These are phyloP conservation scores for Phalangium opilio DNA, from an alignment of 2,888 invertebrate species.

Conservation along the genomic window DNA sequence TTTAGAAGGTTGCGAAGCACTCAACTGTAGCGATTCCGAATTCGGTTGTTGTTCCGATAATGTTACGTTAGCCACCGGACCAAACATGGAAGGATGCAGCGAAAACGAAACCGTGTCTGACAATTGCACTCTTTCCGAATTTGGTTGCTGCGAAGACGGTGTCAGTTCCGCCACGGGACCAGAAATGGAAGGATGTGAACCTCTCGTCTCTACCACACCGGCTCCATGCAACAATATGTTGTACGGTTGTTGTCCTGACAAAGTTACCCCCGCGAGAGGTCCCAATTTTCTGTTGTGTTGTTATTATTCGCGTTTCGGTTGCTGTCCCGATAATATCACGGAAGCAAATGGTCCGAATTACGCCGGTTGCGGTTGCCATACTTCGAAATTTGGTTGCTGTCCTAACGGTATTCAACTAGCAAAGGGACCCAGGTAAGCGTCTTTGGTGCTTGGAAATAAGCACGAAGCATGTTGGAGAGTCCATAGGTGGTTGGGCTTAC, in stretches of 20 bases:
- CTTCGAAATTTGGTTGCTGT: conserved; percentile 51
- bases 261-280: conserved; percentile 31
- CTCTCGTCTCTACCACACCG: not conserved
- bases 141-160: conserved; percentile 76
- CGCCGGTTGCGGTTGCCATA: conserved; percentile 17
- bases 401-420: conserved; percentile 48
- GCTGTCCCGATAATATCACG: conserved; percentile 33
- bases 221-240: conserved; percentile 18
- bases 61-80: conserved; percentile 2
- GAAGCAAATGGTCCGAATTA: conserved; percentile 7
- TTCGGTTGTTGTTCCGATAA: conserved; percentile 50
- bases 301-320: conserved; percentile 38
- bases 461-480: not conserved
- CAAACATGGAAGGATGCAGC: not conserved
- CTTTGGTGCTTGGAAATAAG: conserved; percentile 51
- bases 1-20: conserved; percentile 19
- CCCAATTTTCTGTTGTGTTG: conserved; percentile 20
- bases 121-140: conserved; percentile 35
- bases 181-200: conserved; percentile 11
- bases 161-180: conserved; percentile 56
- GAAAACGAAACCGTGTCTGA: conserved; percentile 22
- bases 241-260: conserved; percentile 72
- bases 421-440: conserved; percentile 47
- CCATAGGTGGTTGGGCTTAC: no score
- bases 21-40: not conserved